A percentile compares a stretch with the other conserved stretches of the same genome.
phyloP scores from a whole-genome alignment of 1,140 invertebrate genomes.

The Brachystomella parvula region DNA sequence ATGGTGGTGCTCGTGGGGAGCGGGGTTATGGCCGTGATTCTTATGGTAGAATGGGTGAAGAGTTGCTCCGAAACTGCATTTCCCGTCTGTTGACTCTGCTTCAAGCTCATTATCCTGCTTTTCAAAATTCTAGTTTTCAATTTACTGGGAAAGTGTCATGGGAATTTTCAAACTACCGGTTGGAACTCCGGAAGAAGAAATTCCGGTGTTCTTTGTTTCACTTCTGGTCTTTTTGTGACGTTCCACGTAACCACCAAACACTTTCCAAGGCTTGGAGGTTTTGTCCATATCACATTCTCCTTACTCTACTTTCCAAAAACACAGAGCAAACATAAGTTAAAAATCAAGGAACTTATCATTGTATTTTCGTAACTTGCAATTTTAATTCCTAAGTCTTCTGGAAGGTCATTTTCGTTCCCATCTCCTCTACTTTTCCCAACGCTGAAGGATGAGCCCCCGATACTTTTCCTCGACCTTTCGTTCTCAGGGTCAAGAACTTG shows the following conservation, averaged over 20 bases:
- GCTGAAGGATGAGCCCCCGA: too few relatives aligned
- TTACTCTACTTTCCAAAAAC: not conserved
- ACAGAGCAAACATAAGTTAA: not conserved
- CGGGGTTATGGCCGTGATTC: not conserved
- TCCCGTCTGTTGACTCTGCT: not conserved
- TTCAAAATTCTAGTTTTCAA: not conserved
- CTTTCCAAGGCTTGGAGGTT: not conserved
- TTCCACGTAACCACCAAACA: constrained; percentile 10
- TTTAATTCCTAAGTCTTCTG: not conserved
- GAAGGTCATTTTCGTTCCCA: not conserved
- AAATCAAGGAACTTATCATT: not conserved
- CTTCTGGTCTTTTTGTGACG: constrained; percentile 3
- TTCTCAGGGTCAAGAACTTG: too few relatives aligned
- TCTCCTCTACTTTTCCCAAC: not conserved
- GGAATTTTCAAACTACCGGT: not conserved
- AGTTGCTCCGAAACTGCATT: not conserved
- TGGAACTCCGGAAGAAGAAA: not conserved
- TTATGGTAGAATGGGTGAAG: not conserved
- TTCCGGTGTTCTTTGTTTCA: not conserved
- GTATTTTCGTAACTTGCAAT: not conserved
- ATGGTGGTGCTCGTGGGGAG: not conserved
- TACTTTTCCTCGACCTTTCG: too few relatives aligned
- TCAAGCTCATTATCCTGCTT: not conserved
- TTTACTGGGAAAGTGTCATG: not conserved
- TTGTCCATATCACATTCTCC: not conserved